Percentiles rank a stretch among this genome's conserved stretches.
Conservation (phyloP, 2,113 vertebrate species). For the Urocitellus parryii region DNA sequence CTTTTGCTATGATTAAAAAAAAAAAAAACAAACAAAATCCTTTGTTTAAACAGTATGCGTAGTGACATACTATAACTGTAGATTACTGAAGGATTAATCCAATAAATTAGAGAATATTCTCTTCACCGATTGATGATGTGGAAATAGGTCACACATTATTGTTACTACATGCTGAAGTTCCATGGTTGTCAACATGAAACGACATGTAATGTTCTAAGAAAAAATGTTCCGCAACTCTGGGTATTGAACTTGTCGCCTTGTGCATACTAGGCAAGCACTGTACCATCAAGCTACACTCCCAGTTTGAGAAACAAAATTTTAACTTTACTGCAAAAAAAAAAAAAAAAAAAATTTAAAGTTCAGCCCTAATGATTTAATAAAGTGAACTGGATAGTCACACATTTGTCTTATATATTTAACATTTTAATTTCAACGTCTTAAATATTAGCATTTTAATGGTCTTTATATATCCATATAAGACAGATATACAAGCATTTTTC, state of each 20-base stretch:
- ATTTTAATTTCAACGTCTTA: neutral
- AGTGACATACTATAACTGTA: neutral
- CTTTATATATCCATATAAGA: neutral
- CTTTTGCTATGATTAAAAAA: neutral
- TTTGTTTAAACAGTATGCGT: neutral
- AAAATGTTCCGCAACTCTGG: neutral
- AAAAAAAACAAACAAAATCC: neutral
- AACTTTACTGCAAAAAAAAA: neutral
- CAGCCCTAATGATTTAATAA: neutral
- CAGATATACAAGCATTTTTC: neutral
- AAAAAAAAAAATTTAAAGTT: neutral
- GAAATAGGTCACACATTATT: neutral
- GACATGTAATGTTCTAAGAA: neutral
- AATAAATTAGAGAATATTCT: neutral
- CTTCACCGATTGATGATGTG: neutral
- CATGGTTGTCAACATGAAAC: neutral
- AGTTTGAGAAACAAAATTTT: neutral
- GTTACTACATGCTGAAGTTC: neutral
- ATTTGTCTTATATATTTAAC: neutral
- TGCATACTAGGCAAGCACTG: too few relatives aligned
- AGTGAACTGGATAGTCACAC: neutral
- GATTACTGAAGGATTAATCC: constrained; percentile 1
- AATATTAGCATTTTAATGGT: constrained; percentile 14
- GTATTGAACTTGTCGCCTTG: too few relatives aligned
- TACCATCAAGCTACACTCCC: neutral